Conservation (phyloP, 2,888 invertebrate genomes). For the Acanthosepion lycidas region DNA sequence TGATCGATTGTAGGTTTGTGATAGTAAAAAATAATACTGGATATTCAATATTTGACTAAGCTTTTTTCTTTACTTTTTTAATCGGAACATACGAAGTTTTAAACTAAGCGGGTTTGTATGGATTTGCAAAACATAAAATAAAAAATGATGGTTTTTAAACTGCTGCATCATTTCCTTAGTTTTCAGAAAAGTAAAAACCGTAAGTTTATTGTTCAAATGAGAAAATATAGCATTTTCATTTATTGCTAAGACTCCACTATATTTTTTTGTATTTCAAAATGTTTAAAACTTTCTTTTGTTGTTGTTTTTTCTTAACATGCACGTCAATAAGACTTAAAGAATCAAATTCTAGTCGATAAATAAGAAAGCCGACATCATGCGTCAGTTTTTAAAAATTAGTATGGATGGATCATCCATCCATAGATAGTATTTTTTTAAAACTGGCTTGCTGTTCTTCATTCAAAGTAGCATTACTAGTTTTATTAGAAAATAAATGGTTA, state of each 20-base stretch:
- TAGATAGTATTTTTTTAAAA: no score
- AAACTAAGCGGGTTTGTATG: neutral
- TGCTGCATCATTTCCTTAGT: neutral
- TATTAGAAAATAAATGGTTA: no score
- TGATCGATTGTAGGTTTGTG: neutral
- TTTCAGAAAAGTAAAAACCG: neutral
- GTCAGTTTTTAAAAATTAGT: neutral
- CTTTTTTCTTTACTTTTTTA: neutral
- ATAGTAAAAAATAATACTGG: neutral
- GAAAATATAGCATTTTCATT: neutral
- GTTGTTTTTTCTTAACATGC: neutral
- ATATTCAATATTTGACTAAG: neutral
- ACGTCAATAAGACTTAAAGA: neutral
- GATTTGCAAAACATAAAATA: neutral
- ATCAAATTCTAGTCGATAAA: neutral
- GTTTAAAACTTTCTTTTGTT: no score
- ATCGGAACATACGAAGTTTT: neutral
- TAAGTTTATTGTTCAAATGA: neutral
- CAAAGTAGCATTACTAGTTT: no score
- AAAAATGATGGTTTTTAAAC: neutral
- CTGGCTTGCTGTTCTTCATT: neutral
- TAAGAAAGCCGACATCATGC: neutral
- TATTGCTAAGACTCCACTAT: neutral
- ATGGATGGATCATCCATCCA: neutral
- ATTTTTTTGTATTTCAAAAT: neutral